These are phyloP conservation scores for Chiloscyllium plagiosum DNA, from an alignment of 2,113 vertebrate species.

Conservation along the genomic window DNA sequence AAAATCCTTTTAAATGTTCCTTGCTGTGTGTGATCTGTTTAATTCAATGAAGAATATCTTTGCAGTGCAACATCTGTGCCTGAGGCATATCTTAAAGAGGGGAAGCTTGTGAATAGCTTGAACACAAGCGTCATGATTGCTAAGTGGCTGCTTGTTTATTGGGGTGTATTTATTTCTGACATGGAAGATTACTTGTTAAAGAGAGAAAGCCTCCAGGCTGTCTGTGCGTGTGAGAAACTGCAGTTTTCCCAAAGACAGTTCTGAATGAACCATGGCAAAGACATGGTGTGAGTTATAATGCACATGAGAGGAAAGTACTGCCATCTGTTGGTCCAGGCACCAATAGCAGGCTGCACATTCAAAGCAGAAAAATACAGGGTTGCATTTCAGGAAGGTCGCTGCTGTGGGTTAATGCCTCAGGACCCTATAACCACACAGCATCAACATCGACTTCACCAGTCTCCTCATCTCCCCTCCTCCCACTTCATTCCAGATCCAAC, in stretches of 20 bases:
- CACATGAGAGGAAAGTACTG: background rate
- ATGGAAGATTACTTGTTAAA: background rate
- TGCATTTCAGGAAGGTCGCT: background rate
- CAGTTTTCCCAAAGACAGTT: background rate
- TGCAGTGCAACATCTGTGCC: background rate
- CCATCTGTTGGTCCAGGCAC: background rate
- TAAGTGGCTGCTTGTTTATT: background rate
- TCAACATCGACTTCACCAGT: background rate
- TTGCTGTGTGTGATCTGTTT: too few relatives aligned
- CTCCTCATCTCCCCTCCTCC: too few relatives aligned
- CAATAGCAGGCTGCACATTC: background rate
- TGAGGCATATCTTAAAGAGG: background rate
- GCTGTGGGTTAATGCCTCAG: background rate
- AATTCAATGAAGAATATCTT: background rate
- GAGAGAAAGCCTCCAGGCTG: background rate
- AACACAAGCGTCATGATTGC: background rate
- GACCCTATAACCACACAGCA: background rate
- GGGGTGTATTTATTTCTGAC: background rate
- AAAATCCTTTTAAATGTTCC: background rate
- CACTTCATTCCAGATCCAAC: background rate
- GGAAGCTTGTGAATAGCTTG: background rate
- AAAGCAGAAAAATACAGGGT: too few relatives aligned
- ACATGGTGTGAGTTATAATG: background rate
- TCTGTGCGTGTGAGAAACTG: background rate
- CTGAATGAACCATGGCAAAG: background rate